A percentile compares a stretch with the other conserved stretches of the same genome.
Conservation (phyloP, 2,888 invertebrate genomes). For the Catonia carolina region DNA sequence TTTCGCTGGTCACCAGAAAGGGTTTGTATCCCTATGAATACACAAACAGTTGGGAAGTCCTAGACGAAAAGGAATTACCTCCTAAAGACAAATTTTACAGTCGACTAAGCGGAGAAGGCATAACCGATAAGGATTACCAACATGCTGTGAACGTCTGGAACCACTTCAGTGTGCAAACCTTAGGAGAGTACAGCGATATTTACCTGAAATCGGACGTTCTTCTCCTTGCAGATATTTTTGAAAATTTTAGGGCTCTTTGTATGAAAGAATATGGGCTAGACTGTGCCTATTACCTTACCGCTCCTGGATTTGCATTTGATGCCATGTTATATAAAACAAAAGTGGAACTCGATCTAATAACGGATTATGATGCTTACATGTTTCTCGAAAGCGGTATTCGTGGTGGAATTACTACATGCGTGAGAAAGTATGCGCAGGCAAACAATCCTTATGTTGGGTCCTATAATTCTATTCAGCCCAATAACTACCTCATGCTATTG, state of each 20-base stretch:
- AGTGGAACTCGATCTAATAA: slow-evolving; percentile 25
- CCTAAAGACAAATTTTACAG: slow-evolving; percentile 33
- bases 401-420: neutral
- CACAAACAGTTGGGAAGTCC: slow-evolving; percentile 21
- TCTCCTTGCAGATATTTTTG: slow-evolving; percentile 23
- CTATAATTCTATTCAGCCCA: too few species aligned
- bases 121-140: neutral
- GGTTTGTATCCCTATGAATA: slow-evolving; percentile 32
- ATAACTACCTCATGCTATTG: neutral
- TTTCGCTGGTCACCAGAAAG: neutral
- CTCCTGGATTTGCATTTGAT: neutral
- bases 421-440: slow-evolving; percentile 33
- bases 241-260: slow-evolving; percentile 26
- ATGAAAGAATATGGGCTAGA: slow-evolving; percentile 2
- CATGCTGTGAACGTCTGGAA: neutral
- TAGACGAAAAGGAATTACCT: slow-evolving; percentile 32
- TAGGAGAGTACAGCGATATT: neutral
- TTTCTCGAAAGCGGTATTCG: slow-evolving; percentile 27
- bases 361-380: slow-evolving; percentile 27
- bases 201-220: neutral
- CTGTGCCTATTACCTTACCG: neutral
- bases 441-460: slow-evolving; percentile 35
- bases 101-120: slow-evolving; percentile 20
- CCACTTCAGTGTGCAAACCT: neutral
- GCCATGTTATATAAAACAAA: slow-evolving; percentile 18